Conservation (phyloP, 1,140 invertebrate genomes). For the Polyergus mexicanus region DNA sequence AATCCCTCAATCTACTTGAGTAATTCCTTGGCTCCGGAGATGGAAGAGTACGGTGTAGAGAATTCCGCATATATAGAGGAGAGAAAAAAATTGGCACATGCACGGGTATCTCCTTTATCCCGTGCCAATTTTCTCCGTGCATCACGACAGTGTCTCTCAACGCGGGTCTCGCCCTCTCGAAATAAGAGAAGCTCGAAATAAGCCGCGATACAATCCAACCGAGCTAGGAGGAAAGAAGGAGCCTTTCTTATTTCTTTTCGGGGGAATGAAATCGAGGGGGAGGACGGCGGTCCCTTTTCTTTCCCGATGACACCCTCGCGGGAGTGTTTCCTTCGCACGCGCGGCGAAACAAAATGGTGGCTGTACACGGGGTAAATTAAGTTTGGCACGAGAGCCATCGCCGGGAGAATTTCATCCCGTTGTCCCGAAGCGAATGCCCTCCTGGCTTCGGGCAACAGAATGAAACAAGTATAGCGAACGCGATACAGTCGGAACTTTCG, state of each 20-base stretch:
- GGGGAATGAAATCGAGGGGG: slow-evolving; percentile 4
- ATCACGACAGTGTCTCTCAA: background rate
- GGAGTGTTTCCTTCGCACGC: background rate
- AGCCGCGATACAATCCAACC: slow-evolving; percentile 19
- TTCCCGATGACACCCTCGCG: slow-evolving; percentile 6
- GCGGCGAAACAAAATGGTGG: slow-evolving; percentile 45
- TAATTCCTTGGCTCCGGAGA: slow-evolving; percentile 52
- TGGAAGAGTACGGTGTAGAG: slow-evolving; percentile 2
- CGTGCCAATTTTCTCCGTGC: slow-evolving; percentile 28
- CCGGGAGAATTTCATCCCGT: slow-evolving; percentile 55
- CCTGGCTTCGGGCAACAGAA: no score
- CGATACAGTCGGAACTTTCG: slow-evolving; percentile 42
- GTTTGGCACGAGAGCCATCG: slow-evolving; percentile 47
- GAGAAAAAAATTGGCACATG: slow-evolving; percentile 49
- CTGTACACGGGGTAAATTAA: slow-evolving; percentile 46
- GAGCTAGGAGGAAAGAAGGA: background rate
- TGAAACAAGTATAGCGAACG: slow-evolving; percentile 39
- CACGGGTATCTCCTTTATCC: slow-evolving; percentile 37
- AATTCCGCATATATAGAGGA: background rate
- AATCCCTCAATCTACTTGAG: slow-evolving; percentile 56
- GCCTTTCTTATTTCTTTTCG: background rate
- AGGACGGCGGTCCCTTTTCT: background rate
- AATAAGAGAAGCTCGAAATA: slow-evolving; percentile 10
- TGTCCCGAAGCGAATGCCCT: slow-evolving; percentile 16
- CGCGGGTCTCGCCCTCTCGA: background rate